Evolutionary conservation across 2,888 invertebrate species (phyloP), one percentile per base, ranked within the genome.

Genomic region (Marronus borbonicus): DNA sequence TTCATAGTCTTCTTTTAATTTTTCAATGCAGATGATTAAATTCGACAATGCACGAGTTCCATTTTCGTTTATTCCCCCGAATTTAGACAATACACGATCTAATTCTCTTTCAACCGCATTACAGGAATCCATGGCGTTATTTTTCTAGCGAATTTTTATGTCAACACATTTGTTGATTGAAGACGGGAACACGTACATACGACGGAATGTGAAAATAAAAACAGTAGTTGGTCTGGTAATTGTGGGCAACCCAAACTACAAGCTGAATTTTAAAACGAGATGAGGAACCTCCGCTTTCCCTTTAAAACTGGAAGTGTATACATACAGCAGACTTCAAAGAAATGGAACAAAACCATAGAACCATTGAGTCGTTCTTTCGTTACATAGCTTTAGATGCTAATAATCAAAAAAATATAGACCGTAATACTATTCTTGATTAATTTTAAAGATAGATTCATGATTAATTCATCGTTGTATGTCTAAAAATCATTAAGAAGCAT

Each of bases 61-160:
- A 88, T 95, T 93, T 81, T 94, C 94, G 85, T 93, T 93, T 82
- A 96, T 91, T 77, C 92, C 91, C 81, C 92, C 92, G 88, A 97
- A 96, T 91, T 96, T 97, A 77, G 92, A 89, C 85, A 96, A 89
- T 84, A 97, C 95, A 91, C 94, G 96, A 87, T 97, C 96, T 82
- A 97, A 92, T 91, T 97, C 97, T 89, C 94, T 93, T 89, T 96
- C 96, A 44, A 97, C 96, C 79, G 93, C 92, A 84, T 91, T 89
- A 88, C 94, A 94, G 81, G 94, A 92, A 87, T 94, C 94, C 93
- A 93, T 93, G 72, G 76, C 81, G 36, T 17, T 62, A 62, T 31
- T 10, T 28, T 31, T 28, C 31, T 17, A 0, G 31, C 12, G 12
- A 31, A 31, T 28, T 62, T 20, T 62, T 60, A n/a, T n/a, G 72